Evolutionary conservation across 2,797 vertebrate genomes (phyloP), one percentile per base, ranked within the genome.

Genomic region (Numenius phaeopus): DNA sequence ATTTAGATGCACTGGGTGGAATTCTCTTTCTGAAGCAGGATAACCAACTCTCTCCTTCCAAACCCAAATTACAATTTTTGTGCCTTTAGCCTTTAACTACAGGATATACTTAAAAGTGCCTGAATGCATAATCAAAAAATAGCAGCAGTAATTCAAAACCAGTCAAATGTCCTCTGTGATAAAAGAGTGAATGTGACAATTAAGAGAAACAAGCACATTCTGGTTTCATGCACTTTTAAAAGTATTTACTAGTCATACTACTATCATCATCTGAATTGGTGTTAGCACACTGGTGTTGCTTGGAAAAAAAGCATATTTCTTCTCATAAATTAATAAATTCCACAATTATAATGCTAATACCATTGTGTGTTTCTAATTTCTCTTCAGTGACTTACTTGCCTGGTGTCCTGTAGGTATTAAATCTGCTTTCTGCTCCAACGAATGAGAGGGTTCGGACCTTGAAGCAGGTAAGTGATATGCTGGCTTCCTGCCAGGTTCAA

Each of bases 401-500:
- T 64, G 30, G 23, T 66, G 61, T 65, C 66, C 76, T 65, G 16
- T 8, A 62, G 18, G 22, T 50, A 65, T 67, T 61, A 81, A 72
- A 85, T 46, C 44, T 26, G 21, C 42, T 47, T 83, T 77, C 54
- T 78, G 61, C 65, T 85, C 67, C 24, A 27, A 9, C 64, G 54
- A 88, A 49, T 32, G 44, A 83, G 18, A 42, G 29, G 7, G 32
- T 54, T 89, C 86, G 69, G 52, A 72, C 49, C 57, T 42, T 89
- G 58, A 91, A 92, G 46, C 32, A 93, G 40, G 47, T 39, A n/a
- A 47, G 39, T 22, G n/a, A 89, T 58, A 58, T 21, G 30, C 46
- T 90, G 72, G 72, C 79, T 92, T 78, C 61, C 79, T 76, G 30
- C 23, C 76, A 89, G 44, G 65, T 62, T 91, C 87, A 94, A 59